Evolutionary conservation across 1,140 invertebrate species (phyloP).

Genomic region (Contarinia nasturtii): DNA sequence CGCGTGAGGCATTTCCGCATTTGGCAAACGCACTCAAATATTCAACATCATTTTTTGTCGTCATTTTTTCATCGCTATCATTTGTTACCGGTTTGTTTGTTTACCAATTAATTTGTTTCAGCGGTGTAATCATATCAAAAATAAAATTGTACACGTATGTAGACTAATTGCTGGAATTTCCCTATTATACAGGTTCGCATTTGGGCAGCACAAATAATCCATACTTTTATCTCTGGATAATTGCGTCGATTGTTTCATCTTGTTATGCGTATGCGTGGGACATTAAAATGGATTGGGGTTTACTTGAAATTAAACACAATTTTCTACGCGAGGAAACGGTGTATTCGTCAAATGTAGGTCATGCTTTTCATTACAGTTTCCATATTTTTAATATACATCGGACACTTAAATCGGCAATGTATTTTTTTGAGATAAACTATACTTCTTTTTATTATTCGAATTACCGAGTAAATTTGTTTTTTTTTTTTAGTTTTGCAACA

Average conservation of each 20-base stretch:
- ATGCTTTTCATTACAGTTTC: neutral
- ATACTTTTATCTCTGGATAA: slow-evolving; percentile 65
- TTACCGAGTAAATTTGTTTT: too few species aligned
- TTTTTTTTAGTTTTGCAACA: too few species aligned
- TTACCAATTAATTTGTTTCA: too few species aligned
- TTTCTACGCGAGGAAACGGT: slow-evolving; percentile 62
- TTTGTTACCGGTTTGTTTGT: neutral
- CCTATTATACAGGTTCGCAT: too few species aligned
- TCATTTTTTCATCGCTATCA: slow-evolving; percentile 16
- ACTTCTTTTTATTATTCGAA: too few species aligned
- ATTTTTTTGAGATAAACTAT: neutral
- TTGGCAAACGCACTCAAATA: slow-evolving; percentile 68
- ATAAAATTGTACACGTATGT: too few species aligned
- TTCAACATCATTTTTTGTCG: slow-evolving; percentile 24
- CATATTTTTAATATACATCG: neutral
- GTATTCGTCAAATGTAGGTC: slow-evolving; percentile 44
- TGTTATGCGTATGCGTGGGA: slow-evolving; percentile 87
- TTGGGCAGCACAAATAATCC: slow-evolving; percentile 39
- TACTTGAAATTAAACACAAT: slow-evolving; percentile 71
- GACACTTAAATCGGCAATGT: neutral
- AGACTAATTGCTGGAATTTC: too few species aligned
- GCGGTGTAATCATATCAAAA: too few species aligned
- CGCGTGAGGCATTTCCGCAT: slow-evolving; percentile 82
- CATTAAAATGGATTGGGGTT: slow-evolving; percentile 95
- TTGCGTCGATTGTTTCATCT: slow-evolving; percentile 57